phyloP scores from a whole-genome alignment of 2,797 vertebrate species.

The Lepilemur septentrionalis region DNA sequence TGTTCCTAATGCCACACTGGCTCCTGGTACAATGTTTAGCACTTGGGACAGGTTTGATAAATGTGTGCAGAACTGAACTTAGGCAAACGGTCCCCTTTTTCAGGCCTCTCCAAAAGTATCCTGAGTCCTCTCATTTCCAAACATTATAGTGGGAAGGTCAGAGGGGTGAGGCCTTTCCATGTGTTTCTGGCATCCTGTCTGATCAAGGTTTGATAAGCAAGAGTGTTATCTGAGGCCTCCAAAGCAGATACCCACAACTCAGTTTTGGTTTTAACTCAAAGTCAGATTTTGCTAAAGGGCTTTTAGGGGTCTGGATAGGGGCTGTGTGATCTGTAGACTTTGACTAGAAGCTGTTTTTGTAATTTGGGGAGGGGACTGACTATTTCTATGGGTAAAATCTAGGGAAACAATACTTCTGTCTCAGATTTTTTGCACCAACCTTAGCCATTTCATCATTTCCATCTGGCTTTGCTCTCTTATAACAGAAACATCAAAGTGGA shows the following conservation, averaged over 20 bases:
- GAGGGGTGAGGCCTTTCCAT: constrained; percentile 37
- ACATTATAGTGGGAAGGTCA: constrained; percentile 60
- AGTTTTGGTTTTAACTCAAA: constrained; percentile 46
- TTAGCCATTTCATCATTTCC: constrained; percentile 69
- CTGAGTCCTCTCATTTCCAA: neutral
- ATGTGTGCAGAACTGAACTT: constrained; percentile 51
- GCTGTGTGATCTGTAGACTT: neutral
- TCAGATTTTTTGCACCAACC: constrained; percentile 36
- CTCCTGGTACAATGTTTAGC: neutral
- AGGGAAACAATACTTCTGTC: constrained; percentile 72
- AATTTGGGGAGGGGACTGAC: constrained; percentile 16
- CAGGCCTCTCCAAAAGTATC: constrained; percentile 21
- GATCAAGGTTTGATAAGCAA: constrained; percentile 66
- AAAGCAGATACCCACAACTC: constrained; percentile 30
- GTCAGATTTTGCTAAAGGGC: constrained; percentile 3
- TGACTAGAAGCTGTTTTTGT: neutral
- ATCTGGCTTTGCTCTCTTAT: constrained; percentile 61
- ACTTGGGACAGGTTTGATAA: constrained; percentile 27
- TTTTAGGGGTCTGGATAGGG: neutral
- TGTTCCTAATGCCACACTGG: neutral
- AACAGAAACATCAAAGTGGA: constrained; percentile 77
- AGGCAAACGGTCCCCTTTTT: constrained; percentile 20
- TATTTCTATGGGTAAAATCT: constrained; percentile 55
- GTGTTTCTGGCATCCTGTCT: constrained; percentile 65
- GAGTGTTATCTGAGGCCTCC: constrained; percentile 61